Evolutionary conservation across 2,113 vertebrate species (phyloP), one percentile per base, ranked within the genome.

Genomic region (Mellivora capensis): DNA sequence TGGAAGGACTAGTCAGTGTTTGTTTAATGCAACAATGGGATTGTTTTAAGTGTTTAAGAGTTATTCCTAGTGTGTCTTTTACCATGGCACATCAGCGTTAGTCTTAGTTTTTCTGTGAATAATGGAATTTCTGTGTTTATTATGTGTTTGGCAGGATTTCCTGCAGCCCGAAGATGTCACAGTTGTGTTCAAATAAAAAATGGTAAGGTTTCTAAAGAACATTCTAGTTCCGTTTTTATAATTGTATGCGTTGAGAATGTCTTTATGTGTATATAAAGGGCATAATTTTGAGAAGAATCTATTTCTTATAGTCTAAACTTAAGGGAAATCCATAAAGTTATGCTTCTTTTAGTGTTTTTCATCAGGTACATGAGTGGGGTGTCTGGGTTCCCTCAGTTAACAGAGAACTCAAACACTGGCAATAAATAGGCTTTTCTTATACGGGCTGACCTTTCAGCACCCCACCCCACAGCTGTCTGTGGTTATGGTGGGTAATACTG

Each of bases 101-200:
- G 29, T 34, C 31, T 52, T 52, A 44, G 31, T 81, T 62, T 76
- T 86, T 83, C 72, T 97, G 69, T 96, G 67, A 95, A 86, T 96
- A 93, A 97, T 90, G 54, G 90, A 77, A 85, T 95, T 86, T 87
- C 88, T 95, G 15, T 96, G 52, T 96, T 92, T 94, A 79, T 92
- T 94, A 79, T 97, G 64, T 98, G 77, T 97, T 91, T 96, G 49
- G 90, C 98, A 99, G 99, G 99, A n/a, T 99, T 99, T 96, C 99
- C 99, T 79, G 99, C 99, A 97, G 99, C 99, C 44, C 98, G 99
- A 97, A 99, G 99, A 97, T 99, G 99, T 98, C 99, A 99, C 96
- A 99, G 99, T 98, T 99, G 99, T 97, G 99, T 99, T 91, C 99
- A 99, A 98, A 99, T 99, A 93, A 99, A 99, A 98, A 99, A 99